Evolutionary conservation across 1,140 invertebrate species (phyloP), one percentile per base, ranked within the genome.

Genomic region (Drosophila takahashii): DNA sequence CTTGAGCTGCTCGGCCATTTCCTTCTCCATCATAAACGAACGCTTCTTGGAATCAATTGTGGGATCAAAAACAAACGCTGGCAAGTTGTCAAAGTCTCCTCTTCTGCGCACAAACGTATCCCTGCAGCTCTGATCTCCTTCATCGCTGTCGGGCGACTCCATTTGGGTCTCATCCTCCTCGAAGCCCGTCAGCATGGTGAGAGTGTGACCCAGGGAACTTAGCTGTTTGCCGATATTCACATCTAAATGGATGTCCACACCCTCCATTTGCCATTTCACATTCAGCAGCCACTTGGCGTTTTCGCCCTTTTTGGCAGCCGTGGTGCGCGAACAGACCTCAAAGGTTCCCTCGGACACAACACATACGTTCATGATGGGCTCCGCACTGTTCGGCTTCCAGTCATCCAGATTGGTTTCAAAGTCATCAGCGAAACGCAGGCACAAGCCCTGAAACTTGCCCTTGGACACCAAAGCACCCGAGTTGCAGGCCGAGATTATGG

Each of bases 201-300:
- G 94, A 1, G 98, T 99, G 90, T 98, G 97, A 1, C 98, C 98
- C 16, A 99, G 93, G 2, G 97, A 96, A 2, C 97, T 98, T 15
- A 99, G 93, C 90, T 99, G 97, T 92, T 99, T 99, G 29, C 99
- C 98, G 26, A 99, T 97, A 90, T 96, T 98, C 0, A 98, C 97
- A 92, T 99, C 98, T 47, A 99, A 93, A 92, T 99, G 97, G 60
- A 99, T 98, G 90, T 99, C 98, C 15, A 99, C 98, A 57, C 99
- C 99, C 93, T 99, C 97, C 99, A 99, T 99, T 93, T 99, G 96
- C 98, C 98, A 99, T 74, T 98, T 96, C 0, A 99, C 97, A 92
- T 99, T 99, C 27, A 99, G 93, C 73, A 99, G 95, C 99, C 98
- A 99, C 93, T 99, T 99, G 2, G 98, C 98, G 93, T 99, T 99